These are phyloP conservation scores for Cerastoderma edule DNA, from an alignment of 2,888 invertebrate genomes.

Conservation along the genomic window DNA sequence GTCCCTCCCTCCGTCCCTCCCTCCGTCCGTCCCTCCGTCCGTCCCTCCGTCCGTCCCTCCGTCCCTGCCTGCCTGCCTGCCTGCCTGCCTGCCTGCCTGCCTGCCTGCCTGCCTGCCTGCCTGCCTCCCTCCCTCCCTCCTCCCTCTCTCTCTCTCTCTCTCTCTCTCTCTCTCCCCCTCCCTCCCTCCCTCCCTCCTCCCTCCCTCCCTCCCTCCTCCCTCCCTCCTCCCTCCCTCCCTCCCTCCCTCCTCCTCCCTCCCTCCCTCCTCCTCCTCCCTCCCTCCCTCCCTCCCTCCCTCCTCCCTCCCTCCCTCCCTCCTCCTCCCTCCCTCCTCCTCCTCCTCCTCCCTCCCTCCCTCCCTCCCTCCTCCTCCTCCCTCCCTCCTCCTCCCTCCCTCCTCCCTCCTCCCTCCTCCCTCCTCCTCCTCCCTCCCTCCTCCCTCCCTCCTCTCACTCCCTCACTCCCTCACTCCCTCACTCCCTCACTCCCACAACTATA, in stretches of 20 bases:
- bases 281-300: too few species aligned
- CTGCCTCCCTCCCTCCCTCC: too few species aligned
- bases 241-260: background rate
- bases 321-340: background rate
- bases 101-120: too few species aligned
- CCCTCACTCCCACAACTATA: background rate
- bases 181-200: slow-evolving; percentile 18
- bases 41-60: too few species aligned
- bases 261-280: background rate
- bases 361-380: too few species aligned
- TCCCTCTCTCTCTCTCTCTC: too few species aligned
- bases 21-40: slow-evolving; percentile 13
- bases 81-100: too few species aligned
- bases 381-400: background rate
- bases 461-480: background rate
- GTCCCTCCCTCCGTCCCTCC: background rate
- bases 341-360: background rate
- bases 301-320: background rate
- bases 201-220: slow-evolving; percentile 11
- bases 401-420: too few species aligned
- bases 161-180: too few species aligned
- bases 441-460: background rate
- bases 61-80: too few species aligned
- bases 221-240: background rate
- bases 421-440: too few species aligned